phyloP scores from a whole-genome alignment of 2,797 vertebrate species.

The Crenichthys baileyi region DNA sequence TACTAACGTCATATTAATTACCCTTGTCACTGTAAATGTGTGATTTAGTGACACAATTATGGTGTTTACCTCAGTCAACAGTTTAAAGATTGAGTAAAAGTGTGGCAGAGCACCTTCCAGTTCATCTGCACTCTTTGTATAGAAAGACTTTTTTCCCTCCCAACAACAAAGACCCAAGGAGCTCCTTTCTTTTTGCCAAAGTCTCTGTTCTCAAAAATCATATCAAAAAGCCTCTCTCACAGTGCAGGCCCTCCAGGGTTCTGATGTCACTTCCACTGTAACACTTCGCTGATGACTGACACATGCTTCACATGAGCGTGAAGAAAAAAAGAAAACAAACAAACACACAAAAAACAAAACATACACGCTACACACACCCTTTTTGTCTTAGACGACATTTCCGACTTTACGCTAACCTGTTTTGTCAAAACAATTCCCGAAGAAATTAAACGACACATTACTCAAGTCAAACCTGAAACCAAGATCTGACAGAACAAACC shows the following conservation, averaged over 20 bases:
- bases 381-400: conserved; percentile 80
- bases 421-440: conserved; percentile 87
- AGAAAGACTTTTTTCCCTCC: conserved; percentile 45
- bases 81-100: conserved; percentile 65
- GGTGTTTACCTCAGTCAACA: conserved; percentile 70
- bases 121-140: conserved; percentile 79
- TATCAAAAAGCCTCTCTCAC: conserved; percentile 83
- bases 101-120: conserved; percentile 75
- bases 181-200: conserved; percentile 77
- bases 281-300: conserved; percentile 83
- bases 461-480: conserved; percentile 79
- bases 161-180: conserved; percentile 74
- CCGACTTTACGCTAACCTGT: conserved; percentile 84
- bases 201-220: conserved; percentile 81
- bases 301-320: conserved; percentile 77
- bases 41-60: conserved; percentile 69
- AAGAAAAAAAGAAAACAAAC: conserved; percentile 37
- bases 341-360: conserved; percentile 41
- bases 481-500: conserved; percentile 81
- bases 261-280: conserved; percentile 86
- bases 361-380: conserved; percentile 67
- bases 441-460: conserved; percentile 84
- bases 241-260: conserved; percentile 86
- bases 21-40: conserved; percentile 70
- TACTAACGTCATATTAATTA: conserved; percentile 73